Conservation (phyloP, 2,113 vertebrate species). For the Macaca mulatta region DNA sequence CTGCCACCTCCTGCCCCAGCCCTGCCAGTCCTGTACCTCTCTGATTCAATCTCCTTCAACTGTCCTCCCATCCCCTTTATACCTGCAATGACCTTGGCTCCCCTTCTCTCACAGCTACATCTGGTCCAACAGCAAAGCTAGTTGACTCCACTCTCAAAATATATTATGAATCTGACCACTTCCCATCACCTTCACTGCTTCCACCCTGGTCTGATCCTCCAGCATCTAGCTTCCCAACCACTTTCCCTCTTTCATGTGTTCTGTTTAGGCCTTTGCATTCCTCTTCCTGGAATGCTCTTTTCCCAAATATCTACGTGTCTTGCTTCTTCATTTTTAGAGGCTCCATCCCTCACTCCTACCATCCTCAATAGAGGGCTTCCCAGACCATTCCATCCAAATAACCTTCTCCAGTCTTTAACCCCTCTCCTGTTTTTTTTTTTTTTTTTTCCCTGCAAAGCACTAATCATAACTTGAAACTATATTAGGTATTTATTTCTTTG, state of each 20-base stretch:
- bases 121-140: neutral
- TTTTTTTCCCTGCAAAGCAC: neutral
- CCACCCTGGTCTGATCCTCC: neutral
- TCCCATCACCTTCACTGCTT: neutral
- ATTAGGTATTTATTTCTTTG: neutral
- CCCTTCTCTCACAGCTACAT: neutral
- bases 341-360: neutral
- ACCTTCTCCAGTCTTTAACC: neutral
- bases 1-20: rapidly evolving
- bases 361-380: neutral
- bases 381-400: neutral
- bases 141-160: neutral
- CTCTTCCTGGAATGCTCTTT: neutral
- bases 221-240: neutral
- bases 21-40: neutral
- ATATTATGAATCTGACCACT: neutral
- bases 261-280: neutral
- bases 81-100: neutral
- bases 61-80: neutral
- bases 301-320: neutral
- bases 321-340: neutral
- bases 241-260: neutral
- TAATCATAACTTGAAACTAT: neutral
- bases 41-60: neutral
- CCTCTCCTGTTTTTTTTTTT: neutral